These are phyloP conservation scores for Promerops cafer DNA, from an alignment of 2,113 vertebrate species.

Conservation along the genomic window DNA sequence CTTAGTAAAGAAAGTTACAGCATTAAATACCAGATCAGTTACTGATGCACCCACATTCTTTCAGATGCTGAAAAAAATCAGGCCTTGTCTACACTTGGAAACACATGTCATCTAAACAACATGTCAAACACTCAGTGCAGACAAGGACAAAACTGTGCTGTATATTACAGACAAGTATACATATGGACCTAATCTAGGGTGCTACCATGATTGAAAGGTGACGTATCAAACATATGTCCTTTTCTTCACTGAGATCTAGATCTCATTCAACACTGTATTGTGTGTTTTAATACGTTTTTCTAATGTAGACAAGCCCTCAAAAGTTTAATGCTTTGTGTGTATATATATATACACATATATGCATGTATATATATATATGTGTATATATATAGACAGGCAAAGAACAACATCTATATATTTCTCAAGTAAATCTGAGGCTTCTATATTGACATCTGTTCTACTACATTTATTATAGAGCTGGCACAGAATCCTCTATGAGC, in stretches of 20 bases:
- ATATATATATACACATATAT: background rate
- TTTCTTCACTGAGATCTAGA: background rate
- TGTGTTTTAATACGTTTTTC: background rate
- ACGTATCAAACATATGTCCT: background rate
- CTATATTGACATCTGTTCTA: background rate
- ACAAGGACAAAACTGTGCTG: background rate
- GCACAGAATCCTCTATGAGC: background rate
- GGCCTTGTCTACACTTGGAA: slow-evolving; percentile 22
- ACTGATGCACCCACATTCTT: background rate
- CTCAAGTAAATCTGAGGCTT: background rate
- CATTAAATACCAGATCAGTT: background rate
- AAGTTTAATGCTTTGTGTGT: background rate
- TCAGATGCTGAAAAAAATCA: background rate
- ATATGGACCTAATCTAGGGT: background rate
- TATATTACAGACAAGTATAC: background rate
- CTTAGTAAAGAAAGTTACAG: background rate
- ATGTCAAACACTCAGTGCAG: background rate
- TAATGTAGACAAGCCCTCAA: slow-evolving; percentile 52
- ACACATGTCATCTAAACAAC: background rate
- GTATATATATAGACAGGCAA: background rate
- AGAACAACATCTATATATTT: background rate
- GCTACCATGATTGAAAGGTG: background rate
- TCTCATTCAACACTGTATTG: background rate
- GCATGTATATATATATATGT: too few species aligned
- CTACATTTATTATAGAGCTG: background rate